A percentile compares a stretch with the other conserved stretches of the same genome.
Evolutionary conservation across 1,140 invertebrate genomes (phyloP).

Genomic region (Oryctes rhinoceros): DNA sequence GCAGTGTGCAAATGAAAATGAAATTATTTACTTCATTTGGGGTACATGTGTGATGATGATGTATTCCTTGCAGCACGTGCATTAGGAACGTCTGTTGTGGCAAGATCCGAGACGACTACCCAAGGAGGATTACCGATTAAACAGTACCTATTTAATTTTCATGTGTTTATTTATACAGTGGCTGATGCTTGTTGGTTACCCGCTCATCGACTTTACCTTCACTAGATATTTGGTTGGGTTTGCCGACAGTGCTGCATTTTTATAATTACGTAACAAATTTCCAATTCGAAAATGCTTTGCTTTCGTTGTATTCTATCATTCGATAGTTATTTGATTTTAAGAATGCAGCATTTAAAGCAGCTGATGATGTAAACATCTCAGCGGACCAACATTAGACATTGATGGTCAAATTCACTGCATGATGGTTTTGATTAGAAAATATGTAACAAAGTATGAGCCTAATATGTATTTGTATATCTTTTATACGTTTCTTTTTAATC

Average conservation of each 20-base stretch:
- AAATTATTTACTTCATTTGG: conserved; percentile 40
- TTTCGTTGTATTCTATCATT: neutral
- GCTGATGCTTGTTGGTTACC: conserved; percentile 56
- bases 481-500: conserved; percentile 12
- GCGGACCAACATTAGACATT: conserved; percentile 60
- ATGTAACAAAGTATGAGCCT: conserved; percentile 52
- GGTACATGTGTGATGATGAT: conserved; percentile 49
- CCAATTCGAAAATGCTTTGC: neutral
- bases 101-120: conserved; percentile 32
- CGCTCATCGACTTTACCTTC: conserved; percentile 54
- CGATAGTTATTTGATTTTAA: neutral
- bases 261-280: neutral
- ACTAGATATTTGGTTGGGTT: conserved; percentile 54
- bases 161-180: conserved; percentile 56
- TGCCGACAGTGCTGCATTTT: conserved; percentile 46
- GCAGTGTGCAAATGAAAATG: conserved; percentile 45
- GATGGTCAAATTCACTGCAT: conserved; percentile 60
- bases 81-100: conserved; percentile 44
- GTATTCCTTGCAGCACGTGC: conserved; percentile 51
- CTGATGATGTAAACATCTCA: conserved; percentile 60
- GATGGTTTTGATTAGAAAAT: conserved; percentile 55
- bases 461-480: conserved; percentile 10
- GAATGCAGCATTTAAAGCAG: conserved; percentile 53
- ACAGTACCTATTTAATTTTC: conserved; percentile 56
- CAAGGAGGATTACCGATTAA: conserved; percentile 46